Conservation (phyloP, 2,888 invertebrate genomes). For the Cheilosia urbana region DNA sequence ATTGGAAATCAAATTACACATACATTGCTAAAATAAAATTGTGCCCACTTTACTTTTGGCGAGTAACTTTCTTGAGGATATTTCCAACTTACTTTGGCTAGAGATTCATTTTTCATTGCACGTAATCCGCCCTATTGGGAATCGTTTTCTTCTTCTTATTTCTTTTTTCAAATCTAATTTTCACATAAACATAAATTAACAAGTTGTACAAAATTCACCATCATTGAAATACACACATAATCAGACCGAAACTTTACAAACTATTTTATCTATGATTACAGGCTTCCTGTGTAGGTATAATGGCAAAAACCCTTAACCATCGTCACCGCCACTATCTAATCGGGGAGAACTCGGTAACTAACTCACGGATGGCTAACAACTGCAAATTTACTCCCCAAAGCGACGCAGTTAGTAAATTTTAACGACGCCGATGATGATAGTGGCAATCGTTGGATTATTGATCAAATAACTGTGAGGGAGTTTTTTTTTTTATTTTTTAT, state of each 20-base stretch:
- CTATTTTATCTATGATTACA: slow-evolving; percentile 47
- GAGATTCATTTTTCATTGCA: slow-evolving; percentile 12
- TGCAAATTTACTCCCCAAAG: slow-evolving; percentile 71
- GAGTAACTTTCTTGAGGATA: background rate
- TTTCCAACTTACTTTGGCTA: slow-evolving; percentile 27
- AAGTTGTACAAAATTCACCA: slow-evolving; percentile 26
- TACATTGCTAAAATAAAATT: too few species aligned
- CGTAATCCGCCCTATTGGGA: background rate
- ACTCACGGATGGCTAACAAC: slow-evolving; percentile 64
- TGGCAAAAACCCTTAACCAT: slow-evolving; percentile 44
- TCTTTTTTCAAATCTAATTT: slow-evolving; percentile 3
- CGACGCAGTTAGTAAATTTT: slow-evolving; percentile 72
- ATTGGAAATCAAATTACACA: too few species aligned
- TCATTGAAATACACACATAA: slow-evolving; percentile 27
- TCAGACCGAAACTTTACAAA: slow-evolving; percentile 39
- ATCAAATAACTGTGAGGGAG: slow-evolving; percentile 72
- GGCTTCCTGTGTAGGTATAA: slow-evolving; percentile 37
- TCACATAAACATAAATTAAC: slow-evolving; percentile 6
- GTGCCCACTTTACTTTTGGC: too few species aligned
- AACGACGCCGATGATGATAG: slow-evolving; percentile 66
- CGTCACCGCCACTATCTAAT: slow-evolving; percentile 62
- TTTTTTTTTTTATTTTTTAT: slow-evolving; percentile 27
- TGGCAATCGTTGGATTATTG: slow-evolving; percentile 73
- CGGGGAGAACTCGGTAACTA: slow-evolving; percentile 51
- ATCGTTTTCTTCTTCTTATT: background rate